Base-by-base conservation (phyloP, 2,113 vertebrate species). In the Ploceus nigricollis region DNA sequence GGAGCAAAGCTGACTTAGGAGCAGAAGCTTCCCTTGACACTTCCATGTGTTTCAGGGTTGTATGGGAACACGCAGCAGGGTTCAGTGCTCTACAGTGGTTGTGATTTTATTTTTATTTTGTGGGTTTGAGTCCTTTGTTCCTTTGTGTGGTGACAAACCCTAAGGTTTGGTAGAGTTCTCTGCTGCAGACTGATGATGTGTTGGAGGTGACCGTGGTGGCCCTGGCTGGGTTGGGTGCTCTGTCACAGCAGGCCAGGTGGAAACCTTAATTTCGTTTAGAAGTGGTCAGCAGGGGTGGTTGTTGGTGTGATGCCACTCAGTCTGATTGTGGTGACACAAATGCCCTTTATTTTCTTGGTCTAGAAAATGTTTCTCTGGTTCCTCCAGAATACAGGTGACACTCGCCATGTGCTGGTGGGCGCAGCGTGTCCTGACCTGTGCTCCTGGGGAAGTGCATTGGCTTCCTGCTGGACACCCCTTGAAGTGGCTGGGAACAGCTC, bases 341-440 rank as follows among this genome's bases (percentile, higher is more conserved):
- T 17, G 19, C n/a, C 8, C 11, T 61, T 72, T 80, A 15, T 33
- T 79, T 0, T 1, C 11, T 73, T 63, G n/a, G 30, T 64, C 16
- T 66, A 37, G 75, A 58, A 66, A 48, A 47, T 18, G 22, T 33
- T 37, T 22, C 28, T 73, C 12, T 1, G 3, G 48, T 58, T 91
- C 51, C 20, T 78, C 21, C 1, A 3, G n/a, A 69, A 17, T 1
- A 0, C 1, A 5, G 9, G 4, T 53, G 77, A 30, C 60, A 8
- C 3, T 7, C 0, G 1, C 8, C 6, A 0, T 1, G 2, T 76
- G 72, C 56, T 63, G 83, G 18, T 0, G 0, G 54, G 22, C 2
- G 3, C 66, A 72, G 30, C 57, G 33, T 79, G 73, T 73, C 48
- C 42, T 2, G 3, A 17, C 66, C 58, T 42, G 54, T 2, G 53